Percentiles rank a stretch among this genome's conserved stretches.
Evolutionary conservation across 2,888 invertebrate species (phyloP).

Genomic region (Sicus ferrugineus): DNA sequence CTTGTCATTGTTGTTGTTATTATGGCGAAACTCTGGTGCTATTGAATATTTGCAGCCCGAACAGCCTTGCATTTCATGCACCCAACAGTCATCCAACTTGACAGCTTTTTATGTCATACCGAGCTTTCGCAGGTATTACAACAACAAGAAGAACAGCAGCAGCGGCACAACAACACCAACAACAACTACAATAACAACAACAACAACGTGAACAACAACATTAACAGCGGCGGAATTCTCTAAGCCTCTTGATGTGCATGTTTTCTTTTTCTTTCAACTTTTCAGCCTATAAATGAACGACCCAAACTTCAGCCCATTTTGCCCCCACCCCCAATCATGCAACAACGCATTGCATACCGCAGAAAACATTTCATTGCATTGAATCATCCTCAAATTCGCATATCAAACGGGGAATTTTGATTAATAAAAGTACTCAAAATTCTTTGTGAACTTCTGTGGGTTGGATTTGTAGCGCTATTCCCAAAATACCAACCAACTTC

Average conservation of each 20-base stretch:
- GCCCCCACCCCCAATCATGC: not conserved
- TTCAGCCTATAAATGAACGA: conserved; percentile 11
- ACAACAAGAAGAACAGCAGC: not conserved
- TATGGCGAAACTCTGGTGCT: not conserved
- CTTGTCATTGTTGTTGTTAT: not conserved
- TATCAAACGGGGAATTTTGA: conserved; percentile 32
- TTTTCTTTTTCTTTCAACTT: not conserved
- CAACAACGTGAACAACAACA: not conserved
- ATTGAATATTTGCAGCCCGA: not conserved
- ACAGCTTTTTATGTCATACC: conserved; percentile 5
- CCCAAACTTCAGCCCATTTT: too few relatives aligned
- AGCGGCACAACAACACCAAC: not conserved
- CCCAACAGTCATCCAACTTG: not conserved
- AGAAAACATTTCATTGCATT: conserved; percentile 28
- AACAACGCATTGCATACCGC: not conserved
- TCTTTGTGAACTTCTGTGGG: conserved; percentile 9
- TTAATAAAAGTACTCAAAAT: conserved; percentile 34
- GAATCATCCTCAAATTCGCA: conserved; percentile 21
- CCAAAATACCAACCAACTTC: not conserved
- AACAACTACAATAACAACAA: not conserved
- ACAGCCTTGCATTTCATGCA: not conserved
- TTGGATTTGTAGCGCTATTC: not conserved
- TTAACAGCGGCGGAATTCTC: too few relatives aligned
- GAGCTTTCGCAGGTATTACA: not conserved
- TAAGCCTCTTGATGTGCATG: not conserved